Conservation (phyloP, 1,140 invertebrate genomes). For the Conopomorpha cramerella region DNA sequence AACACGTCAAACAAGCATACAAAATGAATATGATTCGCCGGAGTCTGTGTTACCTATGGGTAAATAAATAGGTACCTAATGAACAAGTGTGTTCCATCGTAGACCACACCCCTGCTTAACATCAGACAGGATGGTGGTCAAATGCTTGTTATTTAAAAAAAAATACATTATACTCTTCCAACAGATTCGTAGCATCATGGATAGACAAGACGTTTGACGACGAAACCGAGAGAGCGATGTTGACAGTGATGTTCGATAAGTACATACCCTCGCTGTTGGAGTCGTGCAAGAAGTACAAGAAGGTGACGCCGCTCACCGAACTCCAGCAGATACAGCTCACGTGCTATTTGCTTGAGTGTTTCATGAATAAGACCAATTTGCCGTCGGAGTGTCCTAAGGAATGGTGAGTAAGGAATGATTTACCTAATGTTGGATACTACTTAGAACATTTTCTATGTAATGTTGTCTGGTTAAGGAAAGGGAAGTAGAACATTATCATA, state of each 20-base stretch:
- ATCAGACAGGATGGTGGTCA: too few relatives aligned
- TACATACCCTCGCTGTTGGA: conserved; percentile 90
- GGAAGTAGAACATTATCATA: too few relatives aligned
- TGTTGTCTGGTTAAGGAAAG: background rate
- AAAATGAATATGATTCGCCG: too few relatives aligned
- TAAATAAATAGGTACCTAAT: too few relatives aligned
- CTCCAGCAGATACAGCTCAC: conserved; percentile 90
- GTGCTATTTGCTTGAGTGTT: conserved; percentile 86
- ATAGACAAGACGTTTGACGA: conserved; percentile 79
- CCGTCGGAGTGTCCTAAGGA: conserved; percentile 89
- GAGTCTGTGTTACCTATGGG: too few relatives aligned
- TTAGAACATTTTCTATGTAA: background rate
- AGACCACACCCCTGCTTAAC: too few relatives aligned
- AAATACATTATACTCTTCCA: conserved; percentile 5
- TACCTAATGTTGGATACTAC: background rate
- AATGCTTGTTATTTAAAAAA: too few relatives aligned
- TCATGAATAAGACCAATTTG: conserved; percentile 79
- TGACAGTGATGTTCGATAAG: conserved; percentile 91
- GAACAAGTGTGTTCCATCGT: too few relatives aligned
- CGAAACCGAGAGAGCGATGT: conserved; percentile 74
- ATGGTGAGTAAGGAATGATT: conserved; percentile 58
- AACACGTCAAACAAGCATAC: too few relatives aligned
- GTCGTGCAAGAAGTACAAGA: conserved; percentile 82
- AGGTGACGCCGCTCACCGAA: conserved; percentile 89
- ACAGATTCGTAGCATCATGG: conserved; percentile 87